A percentile compares a stretch with the other conserved stretches of the same genome.
phyloP scores from a whole-genome alignment of 2,888 invertebrate species.

The Caenorhabditis sp. region DNA sequence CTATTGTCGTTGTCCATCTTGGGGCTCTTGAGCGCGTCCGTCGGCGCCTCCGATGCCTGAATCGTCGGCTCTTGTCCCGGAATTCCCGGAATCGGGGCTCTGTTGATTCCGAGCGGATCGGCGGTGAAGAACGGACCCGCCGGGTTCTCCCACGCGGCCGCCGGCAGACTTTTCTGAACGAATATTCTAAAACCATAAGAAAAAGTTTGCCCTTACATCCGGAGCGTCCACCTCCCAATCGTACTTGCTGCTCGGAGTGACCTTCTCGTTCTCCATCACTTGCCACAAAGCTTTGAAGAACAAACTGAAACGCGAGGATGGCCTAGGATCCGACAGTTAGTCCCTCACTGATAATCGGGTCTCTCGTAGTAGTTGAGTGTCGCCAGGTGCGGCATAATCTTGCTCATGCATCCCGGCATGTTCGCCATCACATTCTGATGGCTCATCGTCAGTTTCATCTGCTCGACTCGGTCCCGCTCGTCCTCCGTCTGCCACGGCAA shows the following conservation, averaged over 20 bases:
- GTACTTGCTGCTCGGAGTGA: conserved; percentile 28
- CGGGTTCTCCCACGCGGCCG: conserved; percentile 43
- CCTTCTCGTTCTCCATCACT: conserved; percentile 42
- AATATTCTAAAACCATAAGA: background rate
- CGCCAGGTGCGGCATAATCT: conserved; percentile 58
- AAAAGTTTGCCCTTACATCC: background rate
- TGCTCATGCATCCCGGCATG: conserved; percentile 59
- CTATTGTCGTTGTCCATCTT: too few species aligned
- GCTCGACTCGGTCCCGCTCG: conserved; percentile 57
- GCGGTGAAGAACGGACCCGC: conserved; percentile 12
- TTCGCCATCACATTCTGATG: conserved; percentile 58
- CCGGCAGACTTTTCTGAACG: background rate
- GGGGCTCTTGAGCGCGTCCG: background rate
- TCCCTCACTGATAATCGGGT: conserved; percentile 62
- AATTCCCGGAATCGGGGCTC: background rate
- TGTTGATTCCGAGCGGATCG: conserved; percentile 30
- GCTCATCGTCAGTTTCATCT: conserved; percentile 56
- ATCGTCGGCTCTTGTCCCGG: background rate
- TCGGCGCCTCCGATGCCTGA: background rate
- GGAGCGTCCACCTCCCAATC: conserved; percentile 38
- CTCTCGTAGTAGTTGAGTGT: conserved; percentile 62
- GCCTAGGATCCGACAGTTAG: background rate
- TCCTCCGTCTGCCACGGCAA: conserved; percentile 70
- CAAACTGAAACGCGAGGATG: conserved; percentile 12
- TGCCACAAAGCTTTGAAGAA: conserved; percentile 35